These are phyloP conservation scores for Gymnodraco acuticeps DNA, from an alignment of 2,797 vertebrate species.

Conservation along the genomic window DNA sequence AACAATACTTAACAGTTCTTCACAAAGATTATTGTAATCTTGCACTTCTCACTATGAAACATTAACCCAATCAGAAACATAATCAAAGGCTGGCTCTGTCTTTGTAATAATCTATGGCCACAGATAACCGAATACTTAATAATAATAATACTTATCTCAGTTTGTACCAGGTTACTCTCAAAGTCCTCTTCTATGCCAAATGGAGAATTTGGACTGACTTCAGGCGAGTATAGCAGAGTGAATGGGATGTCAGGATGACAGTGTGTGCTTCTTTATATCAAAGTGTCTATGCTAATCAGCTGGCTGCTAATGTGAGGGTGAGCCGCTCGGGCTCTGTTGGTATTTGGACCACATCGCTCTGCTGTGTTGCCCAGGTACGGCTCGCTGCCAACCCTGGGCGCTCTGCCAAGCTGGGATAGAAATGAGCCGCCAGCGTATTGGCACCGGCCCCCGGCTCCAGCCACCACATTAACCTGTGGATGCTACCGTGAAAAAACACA, in stretches of 20 bases:
- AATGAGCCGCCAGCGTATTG: conserved; percentile 45
- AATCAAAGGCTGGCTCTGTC: neutral
- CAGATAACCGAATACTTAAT: conserved; percentile 38
- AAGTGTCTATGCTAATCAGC: conserved; percentile 74
- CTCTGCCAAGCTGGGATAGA: conserved; percentile 57
- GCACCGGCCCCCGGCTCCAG: conserved; percentile 34
- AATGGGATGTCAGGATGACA: conserved; percentile 51
- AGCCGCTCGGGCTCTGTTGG: conserved; percentile 62
- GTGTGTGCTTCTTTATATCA: conserved; percentile 71
- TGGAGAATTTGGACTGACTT: conserved; percentile 52
- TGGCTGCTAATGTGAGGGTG: conserved; percentile 70
- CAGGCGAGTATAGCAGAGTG: conserved; percentile 44
- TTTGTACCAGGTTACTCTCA: conserved; percentile 30
- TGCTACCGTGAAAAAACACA: conserved; percentile 40
- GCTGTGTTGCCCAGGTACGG: conserved; percentile 63
- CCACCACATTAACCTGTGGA: conserved; percentile 62
- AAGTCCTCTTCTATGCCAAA: conserved; percentile 49
- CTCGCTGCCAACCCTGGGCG: conserved; percentile 59
- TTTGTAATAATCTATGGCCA: conserved; percentile 27
- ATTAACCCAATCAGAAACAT: neutral
- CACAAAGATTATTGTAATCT: conserved; percentile 5
- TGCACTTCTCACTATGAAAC: neutral
- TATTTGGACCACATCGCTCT: conserved; percentile 67
- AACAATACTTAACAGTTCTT: neutral
- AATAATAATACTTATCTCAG: conserved; percentile 28